Evolutionary conservation across 2,113 vertebrate genomes (phyloP), one percentile per base, ranked within the genome.

Genomic region (Tragelaphus imberbis): DNA sequence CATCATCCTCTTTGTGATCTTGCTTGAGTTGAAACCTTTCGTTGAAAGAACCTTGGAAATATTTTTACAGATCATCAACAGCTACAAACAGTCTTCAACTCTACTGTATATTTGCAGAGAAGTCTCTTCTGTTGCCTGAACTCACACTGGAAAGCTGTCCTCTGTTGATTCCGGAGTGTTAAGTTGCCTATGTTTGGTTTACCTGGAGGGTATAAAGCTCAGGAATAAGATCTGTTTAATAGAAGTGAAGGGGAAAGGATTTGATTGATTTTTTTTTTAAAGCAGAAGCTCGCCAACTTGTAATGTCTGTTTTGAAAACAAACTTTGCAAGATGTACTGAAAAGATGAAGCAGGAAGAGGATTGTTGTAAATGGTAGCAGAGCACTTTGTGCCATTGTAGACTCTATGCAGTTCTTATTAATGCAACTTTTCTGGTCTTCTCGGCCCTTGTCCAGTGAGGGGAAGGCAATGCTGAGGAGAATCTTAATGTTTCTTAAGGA

Each of bases 21-120:
- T 90, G 88, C 65, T 95, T 79, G 84, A 94, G 89, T 88, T 2
- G 21, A 94, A 90, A 92, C 90, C 27, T 95, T 96, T 91, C 36
- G 28, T 63, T 63, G 59, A 90, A 85, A 87, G 88, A 85, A 77
- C 40, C 28, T 75, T 93, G 95, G 63, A 92, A 80, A n/a, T 75
- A 47, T 51, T 96, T 95, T 92, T 25, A 61, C 33, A 87, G 75
- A 28, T 91, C 71, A 68, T 81, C 79, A 7, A 58, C 30, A 49
- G 44, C 82, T 68, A 33, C n/a, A 84, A 10, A 79, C 25, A 19
- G 63, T 97, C 79, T 94, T 59, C 33, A 33, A 0, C 58, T 88
- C 55, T 21, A 51, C 84, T 44, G 30, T 79, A 47, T 77, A 7
- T 77, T 86, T 92, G 56, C 75, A 88, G 91, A 86, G 84, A 95